phyloP scores from a whole-genome alignment of 2,113 vertebrate genomes.

The Dunckerocampus dactyliophorus region DNA sequence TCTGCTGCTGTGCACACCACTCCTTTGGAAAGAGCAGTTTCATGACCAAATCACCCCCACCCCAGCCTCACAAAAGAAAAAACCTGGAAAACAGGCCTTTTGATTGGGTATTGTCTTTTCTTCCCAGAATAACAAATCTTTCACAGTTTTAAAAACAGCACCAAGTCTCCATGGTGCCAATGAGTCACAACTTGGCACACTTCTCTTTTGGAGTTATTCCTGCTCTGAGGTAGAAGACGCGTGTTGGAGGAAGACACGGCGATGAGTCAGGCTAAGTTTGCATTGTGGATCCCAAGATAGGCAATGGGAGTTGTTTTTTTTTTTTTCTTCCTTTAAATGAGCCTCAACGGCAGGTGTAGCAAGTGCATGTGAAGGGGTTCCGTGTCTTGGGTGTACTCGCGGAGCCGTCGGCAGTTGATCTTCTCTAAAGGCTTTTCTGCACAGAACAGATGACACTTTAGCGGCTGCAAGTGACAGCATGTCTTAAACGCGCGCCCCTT shows the following conservation, averaged over 20 bases:
- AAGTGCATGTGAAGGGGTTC: no score
- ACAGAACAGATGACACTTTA: no score
- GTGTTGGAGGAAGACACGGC: no score
- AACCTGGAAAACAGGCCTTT: constrained; percentile 1
- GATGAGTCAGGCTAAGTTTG: neutral
- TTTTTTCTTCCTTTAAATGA: no score
- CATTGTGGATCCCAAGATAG: neutral
- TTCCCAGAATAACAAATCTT: neutral
- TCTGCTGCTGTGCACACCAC: constrained; percentile 10
- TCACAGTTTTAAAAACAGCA: constrained; percentile 18
- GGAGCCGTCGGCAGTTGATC: no score
- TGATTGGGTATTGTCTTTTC: neutral
- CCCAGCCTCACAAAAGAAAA: constrained; percentile 1
- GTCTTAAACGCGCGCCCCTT: no score
- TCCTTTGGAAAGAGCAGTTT: constrained; percentile 55
- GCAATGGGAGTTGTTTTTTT: no score
- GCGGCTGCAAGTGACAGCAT: no score
- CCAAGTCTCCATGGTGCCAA: constrained; percentile 29
- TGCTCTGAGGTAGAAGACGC: constrained; percentile 3
- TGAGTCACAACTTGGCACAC: constrained; percentile 33
- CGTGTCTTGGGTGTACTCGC: no score
- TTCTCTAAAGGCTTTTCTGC: no score
- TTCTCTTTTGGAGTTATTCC: neutral
- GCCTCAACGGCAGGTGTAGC: no score
- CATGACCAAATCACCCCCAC: constrained; percentile 46